Conservation (phyloP, 2,888 invertebrate species). For the Halocaridina rubra region DNA sequence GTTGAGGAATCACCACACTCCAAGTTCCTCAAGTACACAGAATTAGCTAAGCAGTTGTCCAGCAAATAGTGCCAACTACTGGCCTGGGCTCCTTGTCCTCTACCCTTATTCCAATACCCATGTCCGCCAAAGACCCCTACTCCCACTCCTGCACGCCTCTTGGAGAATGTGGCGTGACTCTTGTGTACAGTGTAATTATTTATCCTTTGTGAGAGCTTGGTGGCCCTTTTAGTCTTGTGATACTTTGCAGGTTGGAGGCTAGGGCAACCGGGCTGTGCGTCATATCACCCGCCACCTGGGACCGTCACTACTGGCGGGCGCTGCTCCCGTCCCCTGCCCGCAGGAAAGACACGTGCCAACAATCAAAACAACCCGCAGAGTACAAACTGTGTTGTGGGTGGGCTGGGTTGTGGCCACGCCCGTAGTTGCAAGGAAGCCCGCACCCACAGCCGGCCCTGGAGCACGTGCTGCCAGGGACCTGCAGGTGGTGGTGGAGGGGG, state of each 20-base stretch:
- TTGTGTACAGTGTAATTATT: slow-evolving; percentile 58
- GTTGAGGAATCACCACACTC: slow-evolving; percentile 92
- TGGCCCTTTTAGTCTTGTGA: slow-evolving; percentile 59
- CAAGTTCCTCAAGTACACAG: slow-evolving; percentile 97
- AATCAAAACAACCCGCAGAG: slow-evolving; percentile 61
- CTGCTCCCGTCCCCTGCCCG: slow-evolving; percentile 60
- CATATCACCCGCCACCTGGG: slow-evolving; percentile 61
- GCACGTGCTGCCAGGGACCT: slow-evolving; percentile 39
- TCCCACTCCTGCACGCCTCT: slow-evolving; percentile 43
- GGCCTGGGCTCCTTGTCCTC: slow-evolving; percentile 35
- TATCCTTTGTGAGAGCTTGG: slow-evolving; percentile 60
- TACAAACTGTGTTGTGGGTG: slow-evolving; percentile 60
- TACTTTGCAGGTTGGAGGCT: slow-evolving; percentile 56
- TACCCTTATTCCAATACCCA: too few species aligned
- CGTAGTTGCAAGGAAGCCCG: slow-evolving; percentile 56
- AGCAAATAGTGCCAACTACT: slow-evolving; percentile 63
- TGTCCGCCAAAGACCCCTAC: slow-evolving; percentile 45
- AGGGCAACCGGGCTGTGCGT: slow-evolving; percentile 54
- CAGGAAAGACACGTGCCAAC: slow-evolving; percentile 62
- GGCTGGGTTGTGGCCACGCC: slow-evolving; percentile 59
- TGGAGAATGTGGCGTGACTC: slow-evolving; percentile 54
- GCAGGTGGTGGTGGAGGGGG: slow-evolving; percentile 49
- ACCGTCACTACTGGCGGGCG: slow-evolving; percentile 56
- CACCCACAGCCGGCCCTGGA: slow-evolving; percentile 51
- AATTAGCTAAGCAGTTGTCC: slow-evolving; percentile 96